Evolutionary conservation across 2,113 vertebrate species (phyloP).

Genomic region (Albula glossodonta): DNA sequence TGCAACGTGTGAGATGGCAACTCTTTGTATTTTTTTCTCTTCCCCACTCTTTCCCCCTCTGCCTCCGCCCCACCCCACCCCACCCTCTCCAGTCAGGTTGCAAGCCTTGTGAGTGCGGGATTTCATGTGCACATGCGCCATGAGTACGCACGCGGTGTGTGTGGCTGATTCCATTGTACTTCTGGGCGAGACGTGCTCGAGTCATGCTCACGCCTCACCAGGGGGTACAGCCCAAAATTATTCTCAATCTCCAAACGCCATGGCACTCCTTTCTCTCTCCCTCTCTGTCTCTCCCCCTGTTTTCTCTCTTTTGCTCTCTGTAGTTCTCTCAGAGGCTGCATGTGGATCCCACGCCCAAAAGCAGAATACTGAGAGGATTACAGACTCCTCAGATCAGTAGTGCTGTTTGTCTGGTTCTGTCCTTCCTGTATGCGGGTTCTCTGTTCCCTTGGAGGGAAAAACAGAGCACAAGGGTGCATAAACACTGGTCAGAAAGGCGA

Average conservation of each 20-base stretch:
- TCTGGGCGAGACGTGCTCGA: not conserved
- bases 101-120: constrained; percentile 29
- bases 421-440: not conserved
- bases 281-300: not conserved
- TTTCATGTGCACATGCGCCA: constrained; percentile 6
- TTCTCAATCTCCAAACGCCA: not conserved
- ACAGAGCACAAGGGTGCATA: not conserved
- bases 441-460: not conserved
- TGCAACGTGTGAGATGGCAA: not conserved
- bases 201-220: not conserved
- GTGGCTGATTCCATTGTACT: constrained; percentile 23
- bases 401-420: not conserved
- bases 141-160: not conserved
- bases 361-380: not conserved
- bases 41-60: not conserved
- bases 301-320: not conserved
- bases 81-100: constrained; percentile 29
- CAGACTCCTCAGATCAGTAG: not conserved
- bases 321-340: not conserved
- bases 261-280: not conserved
- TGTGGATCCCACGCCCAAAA: not conserved
- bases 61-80: not conserved
- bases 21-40: not conserved
- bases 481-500: too few species aligned
- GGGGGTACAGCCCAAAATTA: not conserved